Evolutionary conservation across 2,797 vertebrate genomes (phyloP).

Genomic region (Takifugu ocellatus): DNA sequence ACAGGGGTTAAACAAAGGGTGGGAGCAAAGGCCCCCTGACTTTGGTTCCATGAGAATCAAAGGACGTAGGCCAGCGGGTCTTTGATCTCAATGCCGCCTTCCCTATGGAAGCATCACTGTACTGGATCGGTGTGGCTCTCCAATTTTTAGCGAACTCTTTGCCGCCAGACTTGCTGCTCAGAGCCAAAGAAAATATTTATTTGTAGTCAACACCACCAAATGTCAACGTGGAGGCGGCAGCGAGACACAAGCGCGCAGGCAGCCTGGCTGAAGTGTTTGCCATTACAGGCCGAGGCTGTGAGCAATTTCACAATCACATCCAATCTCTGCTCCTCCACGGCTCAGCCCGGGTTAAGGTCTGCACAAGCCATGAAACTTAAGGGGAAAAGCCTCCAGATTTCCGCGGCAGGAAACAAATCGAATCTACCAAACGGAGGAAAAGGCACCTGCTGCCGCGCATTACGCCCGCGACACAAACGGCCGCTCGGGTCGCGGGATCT

Average conservation of each 20-base stretch:
- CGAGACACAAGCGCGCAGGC: constrained; percentile 19
- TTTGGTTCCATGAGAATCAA: too few species aligned
- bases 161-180: not conserved
- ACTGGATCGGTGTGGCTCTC: too few species aligned
- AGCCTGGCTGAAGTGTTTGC: constrained; percentile 33
- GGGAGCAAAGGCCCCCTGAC: too few species aligned
- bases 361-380: constrained; percentile 49
- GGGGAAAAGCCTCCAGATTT: constrained; percentile 55
- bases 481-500: constrained; percentile 36
- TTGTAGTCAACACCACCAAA: constrained; percentile 15
- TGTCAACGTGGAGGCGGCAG: constrained; percentile 8
- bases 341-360: constrained; percentile 25
- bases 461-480: constrained; percentile 54
- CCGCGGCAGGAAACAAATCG: constrained; percentile 62
- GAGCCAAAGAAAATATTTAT: constrained; percentile 6
- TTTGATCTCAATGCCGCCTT: too few species aligned
- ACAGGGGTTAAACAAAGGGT: too few species aligned
- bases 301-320: constrained; percentile 45
- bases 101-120: too few species aligned
- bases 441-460: constrained; percentile 63
- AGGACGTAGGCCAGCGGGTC: too few species aligned
- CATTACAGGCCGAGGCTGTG: constrained; percentile 27
- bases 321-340: constrained; percentile 26
- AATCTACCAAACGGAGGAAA: constrained; percentile 56
- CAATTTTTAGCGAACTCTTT: too few species aligned